Base-by-base conservation (phyloP, 1,140 invertebrate genomes). In the Episyrphus balteatus region DNA sequence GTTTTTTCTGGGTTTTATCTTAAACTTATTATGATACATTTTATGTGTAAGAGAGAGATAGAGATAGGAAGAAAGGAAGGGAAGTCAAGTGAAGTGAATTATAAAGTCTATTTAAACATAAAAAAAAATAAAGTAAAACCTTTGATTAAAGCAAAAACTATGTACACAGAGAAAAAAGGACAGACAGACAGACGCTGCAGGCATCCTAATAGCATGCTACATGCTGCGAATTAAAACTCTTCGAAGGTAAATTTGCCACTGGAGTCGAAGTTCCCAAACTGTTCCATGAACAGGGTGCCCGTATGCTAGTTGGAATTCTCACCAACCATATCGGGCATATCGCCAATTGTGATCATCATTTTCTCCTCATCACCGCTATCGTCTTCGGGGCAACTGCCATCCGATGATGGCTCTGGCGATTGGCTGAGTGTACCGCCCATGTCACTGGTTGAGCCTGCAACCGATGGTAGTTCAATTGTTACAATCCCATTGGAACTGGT, bases 301-400 rank as follows among this genome's bases (percentile, higher is more conserved):
- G 62, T 56, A 65, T 68, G 65, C 57, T 68, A 68, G 64, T 68
- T 68, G 46, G 64, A 63, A 38, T 58, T 65, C 10, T 68, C 65
- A 11, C 56, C 70, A 21, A 26, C 21, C 21, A 26, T 26, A 26
- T 26, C 21, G 21, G 21, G 21, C 21, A 58, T 54, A 45, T 74
- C 73, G 47, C 61, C 63, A n/a, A 78, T 69, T 13, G 76, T 72
- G 42, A 83, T 82, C 59, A 81, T 80, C 69, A 83, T 81, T 61
- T 82, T 82, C 60, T 82, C 80, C 48, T 81, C 79, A 57, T 80
- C 79, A 26, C 71, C 75, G 48, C 75, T 80, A 14, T 63, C 61
- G 70, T 81, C 44, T 69, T 81, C 52, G 69, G 80, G 55, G 68
- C 78, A 61, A 70, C 79, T 72, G 18, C 37, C 31, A 17, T 44